Evolutionary conservation across 2,888 invertebrate species (phyloP).

Genomic region (Macropis europaea): DNA sequence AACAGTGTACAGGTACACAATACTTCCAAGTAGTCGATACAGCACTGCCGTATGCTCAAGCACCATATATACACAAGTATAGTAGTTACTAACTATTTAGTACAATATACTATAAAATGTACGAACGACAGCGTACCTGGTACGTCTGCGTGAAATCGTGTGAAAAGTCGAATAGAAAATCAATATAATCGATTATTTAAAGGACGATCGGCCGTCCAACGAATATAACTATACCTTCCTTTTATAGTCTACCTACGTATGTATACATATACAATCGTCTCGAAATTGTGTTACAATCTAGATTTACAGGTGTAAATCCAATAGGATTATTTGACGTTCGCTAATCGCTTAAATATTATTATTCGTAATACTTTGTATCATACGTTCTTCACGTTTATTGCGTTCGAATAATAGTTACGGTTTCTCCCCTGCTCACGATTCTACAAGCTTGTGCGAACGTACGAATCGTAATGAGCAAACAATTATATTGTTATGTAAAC

Average conservation of each 20-base stretch:
- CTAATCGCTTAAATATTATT: slow-evolving; percentile 19
- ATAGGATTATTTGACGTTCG: slow-evolving; percentile 9
- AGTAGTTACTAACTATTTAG: slow-evolving; percentile 17
- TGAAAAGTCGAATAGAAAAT: slow-evolving; percentile 57
- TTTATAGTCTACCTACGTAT: slow-evolving; percentile 26
- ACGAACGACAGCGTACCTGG: slow-evolving; percentile 3
- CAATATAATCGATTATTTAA: no score
- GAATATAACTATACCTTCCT: neutral
- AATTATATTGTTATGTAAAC: neutral
- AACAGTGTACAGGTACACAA: slow-evolving; percentile 52
- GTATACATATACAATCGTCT: slow-evolving; percentile 24
- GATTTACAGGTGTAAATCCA: slow-evolving; percentile 17
- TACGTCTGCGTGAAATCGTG: neutral
- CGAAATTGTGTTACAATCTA: slow-evolving; percentile 17
- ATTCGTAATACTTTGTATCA: slow-evolving; percentile 45
- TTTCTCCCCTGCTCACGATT: no score
- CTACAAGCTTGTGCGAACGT: slow-evolving; percentile 14
- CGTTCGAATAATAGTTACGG: neutral
- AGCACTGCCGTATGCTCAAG: slow-evolving; percentile 47
- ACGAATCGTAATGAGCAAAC: slow-evolving; percentile 1
- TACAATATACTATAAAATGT: no score
- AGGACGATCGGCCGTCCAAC: neutral
- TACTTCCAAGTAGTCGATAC: slow-evolving; percentile 53
- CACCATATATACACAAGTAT: slow-evolving; percentile 44
- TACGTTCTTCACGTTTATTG: slow-evolving; percentile 9